Base-by-base conservation (phyloP, 2,113 vertebrate species). In the Chaetops frenatus region DNA sequence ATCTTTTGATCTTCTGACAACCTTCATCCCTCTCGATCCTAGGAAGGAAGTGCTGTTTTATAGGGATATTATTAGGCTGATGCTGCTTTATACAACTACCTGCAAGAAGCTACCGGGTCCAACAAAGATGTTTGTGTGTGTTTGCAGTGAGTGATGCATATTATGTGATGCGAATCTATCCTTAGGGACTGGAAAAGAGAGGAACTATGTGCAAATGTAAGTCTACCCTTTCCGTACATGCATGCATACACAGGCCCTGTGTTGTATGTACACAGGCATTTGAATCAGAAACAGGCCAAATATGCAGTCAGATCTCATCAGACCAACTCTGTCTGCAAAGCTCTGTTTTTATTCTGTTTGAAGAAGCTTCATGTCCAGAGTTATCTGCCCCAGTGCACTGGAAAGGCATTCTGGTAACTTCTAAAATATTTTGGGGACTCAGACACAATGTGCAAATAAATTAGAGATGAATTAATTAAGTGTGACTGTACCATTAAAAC, bases 1-100 rank as follows among this genome's bases (percentile, higher is more conserved):
- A 95, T 95, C 95, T 96, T 97, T 98, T 98, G 96, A 97, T 98
- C 97, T 98, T 97, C 97, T 97, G 97, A 98, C 97, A 97, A 93
- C 97, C 96, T 97, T 97, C 97, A 96, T 98, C 97, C 97, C 94
- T 93, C 94, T 97, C 96, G 79, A 97, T 97, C 96, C 97, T 82
- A 15, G 35, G 53, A 93, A 96, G 92, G 94, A 97, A 95, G 61
- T 8, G n/a, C 91, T 96, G 88, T 82, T 98, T 98, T 96, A 97
- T 92, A 95, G 95, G 92, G 95, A 96, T 97, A 96, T 97, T 97
- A 97, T 97, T 97, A 97, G 96, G 95, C 93, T 97, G 96, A 95
- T 97, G 91, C 78, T 88, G 40, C 80, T 97, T 95, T 97, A 92
- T 96, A 91, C 70, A 86, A 94, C 92, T 96, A 97, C 95, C 97